These are phyloP conservation scores for Tetrapedia diversipes DNA, from an alignment of 2,888 invertebrate species.

Conservation along the genomic window DNA sequence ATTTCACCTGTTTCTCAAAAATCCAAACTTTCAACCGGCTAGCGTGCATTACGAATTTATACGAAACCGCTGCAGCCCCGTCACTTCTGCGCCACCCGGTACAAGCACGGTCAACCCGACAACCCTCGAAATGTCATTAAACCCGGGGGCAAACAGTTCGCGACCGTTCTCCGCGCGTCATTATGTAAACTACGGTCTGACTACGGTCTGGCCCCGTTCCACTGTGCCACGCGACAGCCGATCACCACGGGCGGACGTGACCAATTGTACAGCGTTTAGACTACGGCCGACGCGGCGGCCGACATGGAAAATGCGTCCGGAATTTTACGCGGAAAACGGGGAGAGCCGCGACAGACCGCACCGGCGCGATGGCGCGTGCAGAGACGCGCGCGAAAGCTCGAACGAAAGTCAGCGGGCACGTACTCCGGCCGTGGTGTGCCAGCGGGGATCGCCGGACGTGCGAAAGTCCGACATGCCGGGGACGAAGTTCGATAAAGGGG, in stretches of 20 bases:
- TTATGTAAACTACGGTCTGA: constrained; percentile 18
- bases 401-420: constrained; percentile 50
- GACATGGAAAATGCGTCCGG: constrained; percentile 27
- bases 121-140: background rate
- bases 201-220: background rate
- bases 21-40: too few species aligned
- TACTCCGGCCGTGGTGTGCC: constrained; percentile 25
- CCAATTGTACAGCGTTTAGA: constrained; percentile 46
- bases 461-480: background rate
- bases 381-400: constrained; percentile 41
- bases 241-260: constrained; percentile 37
- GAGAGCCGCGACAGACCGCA: background rate
- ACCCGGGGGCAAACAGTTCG: background rate
- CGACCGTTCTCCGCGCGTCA: background rate
- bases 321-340: constrained; percentile 29
- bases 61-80: background rate
- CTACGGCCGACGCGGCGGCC: constrained; percentile 35
- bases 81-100: background rate
- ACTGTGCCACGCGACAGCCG: background rate
- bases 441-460: constrained; percentile 52
- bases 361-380: background rate
- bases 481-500: constrained; percentile 33
- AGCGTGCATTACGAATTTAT: too few species aligned
- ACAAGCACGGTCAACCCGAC: background rate
- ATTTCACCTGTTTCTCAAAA: too few species aligned